Percentiles rank a stretch among this genome's conserved stretches.
Conservation (phyloP, 2,797 vertebrate genomes). For the Sebastes hubbsi region DNA sequence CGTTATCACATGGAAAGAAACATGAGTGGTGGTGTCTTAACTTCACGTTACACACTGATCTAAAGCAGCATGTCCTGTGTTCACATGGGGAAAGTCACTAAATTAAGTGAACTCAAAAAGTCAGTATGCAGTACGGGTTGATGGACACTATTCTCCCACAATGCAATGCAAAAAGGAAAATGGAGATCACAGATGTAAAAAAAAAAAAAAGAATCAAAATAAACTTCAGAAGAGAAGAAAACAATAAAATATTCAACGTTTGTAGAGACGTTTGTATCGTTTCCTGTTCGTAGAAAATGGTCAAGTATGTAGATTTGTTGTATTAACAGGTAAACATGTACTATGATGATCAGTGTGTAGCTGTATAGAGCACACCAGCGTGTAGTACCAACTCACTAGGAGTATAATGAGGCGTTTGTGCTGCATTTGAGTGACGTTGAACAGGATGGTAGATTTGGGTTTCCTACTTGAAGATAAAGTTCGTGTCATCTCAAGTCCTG, state of each 20-base stretch:
- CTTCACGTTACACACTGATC: neutral
- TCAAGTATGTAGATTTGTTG: too few relatives aligned
- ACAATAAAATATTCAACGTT: neutral
- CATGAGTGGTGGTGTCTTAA: neutral
- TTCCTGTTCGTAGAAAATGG: neutral
- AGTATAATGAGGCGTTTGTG: neutral
- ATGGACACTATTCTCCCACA: neutral
- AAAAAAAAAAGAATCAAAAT: neutral
- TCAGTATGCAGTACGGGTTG: neutral
- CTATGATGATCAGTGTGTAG: neutral
- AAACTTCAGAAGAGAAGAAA: neutral
- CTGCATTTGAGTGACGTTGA: neutral
- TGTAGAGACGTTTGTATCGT: too few relatives aligned
- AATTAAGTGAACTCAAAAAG: neutral
- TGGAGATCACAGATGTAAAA: neutral
- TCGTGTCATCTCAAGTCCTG: neutral
- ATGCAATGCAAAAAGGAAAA: neutral
- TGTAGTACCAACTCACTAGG: neutral
- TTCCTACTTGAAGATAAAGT: neutral
- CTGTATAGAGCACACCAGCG: too few relatives aligned
- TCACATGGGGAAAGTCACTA: neutral
- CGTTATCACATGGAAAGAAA: neutral
- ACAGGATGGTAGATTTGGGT: neutral
- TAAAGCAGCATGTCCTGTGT: neutral
- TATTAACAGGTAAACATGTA: neutral